phyloP scores from a whole-genome alignment of 2,888 invertebrate genomes.

The Aphidoletes aphidimyza region DNA sequence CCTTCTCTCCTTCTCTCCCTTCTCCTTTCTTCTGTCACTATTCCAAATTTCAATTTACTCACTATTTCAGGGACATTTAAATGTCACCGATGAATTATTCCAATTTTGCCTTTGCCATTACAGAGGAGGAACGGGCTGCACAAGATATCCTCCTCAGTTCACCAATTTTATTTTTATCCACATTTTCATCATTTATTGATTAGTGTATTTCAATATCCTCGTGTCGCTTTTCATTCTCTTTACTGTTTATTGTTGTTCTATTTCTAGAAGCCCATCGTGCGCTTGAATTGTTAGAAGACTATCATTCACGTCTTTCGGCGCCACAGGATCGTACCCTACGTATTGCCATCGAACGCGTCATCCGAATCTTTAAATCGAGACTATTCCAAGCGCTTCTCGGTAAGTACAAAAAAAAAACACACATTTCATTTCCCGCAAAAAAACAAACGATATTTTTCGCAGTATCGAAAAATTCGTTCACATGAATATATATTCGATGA shows the following conservation, averaged over 20 bases:
- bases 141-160: no score
- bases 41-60: neutral
- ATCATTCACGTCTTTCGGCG: constrained; percentile 92
- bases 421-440: neutral
- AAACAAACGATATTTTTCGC: neutral
- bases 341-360: constrained; percentile 96
- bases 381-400: constrained; percentile 98
- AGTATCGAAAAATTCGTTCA: no score
- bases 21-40: no score
- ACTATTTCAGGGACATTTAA: neutral
- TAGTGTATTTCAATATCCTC: no score
- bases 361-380: constrained; percentile 97
- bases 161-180: no score
- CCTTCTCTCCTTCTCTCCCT: no score
- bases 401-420: constrained; percentile 74
- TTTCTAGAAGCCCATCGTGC: constrained; percentile 96
- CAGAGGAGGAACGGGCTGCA: neutral
- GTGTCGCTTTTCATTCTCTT: no score
- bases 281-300: constrained; percentile 97
- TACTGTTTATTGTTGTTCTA: neutral
- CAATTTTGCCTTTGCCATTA: neutral
- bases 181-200: no score
- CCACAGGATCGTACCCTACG: constrained; percentile 95
- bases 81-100: neutral
- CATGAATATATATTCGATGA: no score